These are phyloP conservation scores for Squalus acanthias DNA, from an alignment of 2,797 vertebrate species.

Conservation along the genomic window DNA sequence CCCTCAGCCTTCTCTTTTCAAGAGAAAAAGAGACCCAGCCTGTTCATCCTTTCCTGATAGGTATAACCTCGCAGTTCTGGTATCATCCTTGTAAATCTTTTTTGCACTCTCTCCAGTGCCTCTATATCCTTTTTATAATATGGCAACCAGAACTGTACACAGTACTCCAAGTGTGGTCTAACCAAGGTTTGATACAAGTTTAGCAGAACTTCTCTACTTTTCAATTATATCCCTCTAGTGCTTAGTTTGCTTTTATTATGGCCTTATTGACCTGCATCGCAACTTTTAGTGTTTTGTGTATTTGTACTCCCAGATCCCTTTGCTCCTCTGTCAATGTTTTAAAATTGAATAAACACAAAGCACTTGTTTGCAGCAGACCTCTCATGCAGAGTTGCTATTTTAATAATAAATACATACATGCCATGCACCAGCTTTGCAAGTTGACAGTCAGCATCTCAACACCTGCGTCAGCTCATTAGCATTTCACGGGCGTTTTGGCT, in stretches of 20 bases:
- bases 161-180: too few species aligned
- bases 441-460: background rate
- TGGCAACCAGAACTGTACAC: too few species aligned
- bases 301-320: background rate
- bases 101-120: too few species aligned
- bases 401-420: background rate
- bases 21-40: too few species aligned
- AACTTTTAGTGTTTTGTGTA: background rate
- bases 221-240: background rate
- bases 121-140: too few species aligned
- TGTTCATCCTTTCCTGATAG: too few species aligned
- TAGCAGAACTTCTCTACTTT: background rate
- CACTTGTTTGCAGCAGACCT: background rate
- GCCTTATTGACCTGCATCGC: background rate
- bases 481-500: background rate
- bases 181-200: too few species aligned
- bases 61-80: too few species aligned
- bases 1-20: too few species aligned
- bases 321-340: background rate
- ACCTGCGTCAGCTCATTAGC: background rate
- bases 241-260: background rate
- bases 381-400: background rate
- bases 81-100: too few species aligned
- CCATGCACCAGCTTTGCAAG: background rate
- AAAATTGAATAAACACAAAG: background rate